These are phyloP conservation scores for Cancer borealis DNA, from an alignment of 2,888 invertebrate species.

Conservation along the genomic window DNA sequence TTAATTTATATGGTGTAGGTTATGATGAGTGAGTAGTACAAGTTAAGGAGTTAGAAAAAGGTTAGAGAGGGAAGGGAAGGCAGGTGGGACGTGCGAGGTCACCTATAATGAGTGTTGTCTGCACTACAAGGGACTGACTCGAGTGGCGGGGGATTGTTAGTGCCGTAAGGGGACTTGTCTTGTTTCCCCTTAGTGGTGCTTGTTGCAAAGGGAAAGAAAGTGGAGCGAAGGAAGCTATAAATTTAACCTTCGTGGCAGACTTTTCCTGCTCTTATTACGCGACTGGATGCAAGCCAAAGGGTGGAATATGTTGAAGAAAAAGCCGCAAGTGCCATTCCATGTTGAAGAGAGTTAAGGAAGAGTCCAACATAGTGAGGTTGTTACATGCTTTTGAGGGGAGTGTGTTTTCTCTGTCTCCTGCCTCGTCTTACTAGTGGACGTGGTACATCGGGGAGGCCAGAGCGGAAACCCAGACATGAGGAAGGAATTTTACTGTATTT, in stretches of 20 bases:
- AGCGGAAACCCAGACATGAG: not conserved
- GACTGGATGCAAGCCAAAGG: not conserved
- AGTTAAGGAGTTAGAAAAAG: not conserved
- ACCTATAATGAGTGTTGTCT: not conserved
- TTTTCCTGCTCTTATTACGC: not conserved
- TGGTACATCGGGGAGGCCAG: not conserved
- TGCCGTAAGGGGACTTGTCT: not conserved
- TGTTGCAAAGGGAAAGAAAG: constrained; percentile 7
- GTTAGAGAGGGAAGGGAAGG: not conserved
- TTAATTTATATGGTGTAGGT: too few species aligned
- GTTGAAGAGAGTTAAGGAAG: not conserved
- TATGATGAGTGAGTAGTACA: too few species aligned
- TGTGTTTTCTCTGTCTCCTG: not conserved
- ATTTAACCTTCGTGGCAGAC: not conserved
- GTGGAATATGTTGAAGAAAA: not conserved
- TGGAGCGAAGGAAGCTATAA: not conserved
- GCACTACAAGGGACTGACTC: not conserved
- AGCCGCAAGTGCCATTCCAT: not conserved
- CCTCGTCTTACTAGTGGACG: too few species aligned
- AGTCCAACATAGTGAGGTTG: not conserved
- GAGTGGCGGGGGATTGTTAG: not conserved
- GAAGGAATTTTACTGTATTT: not conserved
- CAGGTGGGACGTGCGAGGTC: not conserved
- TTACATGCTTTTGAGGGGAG: not conserved
- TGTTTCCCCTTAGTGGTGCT: not conserved